Base-by-base conservation (phyloP, 1,140 invertebrate species). In the Nephila pilipes region DNA sequence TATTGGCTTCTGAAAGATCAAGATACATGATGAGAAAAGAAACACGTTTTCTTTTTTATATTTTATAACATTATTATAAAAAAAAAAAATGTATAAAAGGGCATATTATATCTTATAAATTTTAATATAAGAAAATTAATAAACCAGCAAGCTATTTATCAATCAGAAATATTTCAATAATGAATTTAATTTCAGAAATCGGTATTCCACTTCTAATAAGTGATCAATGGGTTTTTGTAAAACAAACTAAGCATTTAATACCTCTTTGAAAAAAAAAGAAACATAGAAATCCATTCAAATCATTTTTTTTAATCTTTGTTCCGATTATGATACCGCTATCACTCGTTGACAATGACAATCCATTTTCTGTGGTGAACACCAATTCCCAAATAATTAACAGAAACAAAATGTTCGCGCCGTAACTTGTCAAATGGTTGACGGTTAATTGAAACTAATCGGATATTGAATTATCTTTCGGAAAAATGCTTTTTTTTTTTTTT, bases 321-420 rank as follows among this genome's bases (percentile, higher is more conserved):
- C 12, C 65, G 25, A 75, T 75, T 18, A 75, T 32, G 32, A 75
- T 1, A 5, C 16, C 10, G 29, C 65, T 75, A 75, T 75, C 65
- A 75, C 29, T 75, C 25, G 32, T 18, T 12, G 65, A 75, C 65
- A 75, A 12, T 32, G 29, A 36, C 29, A 75, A 32, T 75, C 29
- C 32, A 75, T 75, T 75, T 75, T 20, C 25, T 1, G 16, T 32
- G 14, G 1, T 18, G 20, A 32, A 29, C 29, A 75, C 5, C 65
- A 75, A 75, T 75, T 75, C 65, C 65, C 65, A 75, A 18, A 75
- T 32, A 29, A 75, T 75, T 18, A 32, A 75, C 25, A 75, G 65
- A 32, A 75, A 75, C 16, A 75, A 75, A n/a, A 75, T 75, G 29
- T 0, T 75, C 65, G 14, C 29, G 6, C 65, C 14, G 16, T 75